Base-by-base conservation (phyloP, 2,113 vertebrate species). In the Asarcornis scutulata region DNA sequence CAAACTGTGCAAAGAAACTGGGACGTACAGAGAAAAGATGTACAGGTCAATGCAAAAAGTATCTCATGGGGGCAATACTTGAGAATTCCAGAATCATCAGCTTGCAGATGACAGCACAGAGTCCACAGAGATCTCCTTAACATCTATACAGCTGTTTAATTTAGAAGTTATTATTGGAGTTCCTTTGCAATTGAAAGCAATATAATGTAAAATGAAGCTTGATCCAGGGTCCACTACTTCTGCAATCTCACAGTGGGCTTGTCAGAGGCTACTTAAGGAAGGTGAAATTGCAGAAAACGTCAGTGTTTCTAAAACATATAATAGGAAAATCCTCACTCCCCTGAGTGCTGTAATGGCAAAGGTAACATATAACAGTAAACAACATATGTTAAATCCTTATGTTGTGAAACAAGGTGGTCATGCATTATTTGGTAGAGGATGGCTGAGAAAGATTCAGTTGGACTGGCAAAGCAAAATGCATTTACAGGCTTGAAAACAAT, bases 111-210 rank as follows among this genome's bases (percentile, higher is more conserved):
- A 91, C 96, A 96, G 88, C 92, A 91, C 3, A 18, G 58, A 60
- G 53, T 85, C 96, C 81, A 13, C 8, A 83, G 95, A 96, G 96
- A 89, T 94, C 92, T 89, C 26, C 44, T 86, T 95, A 96, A 79
- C 93, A 91, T 97, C 95, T 94, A 91, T 79, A 95, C 95, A 96
- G 96, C 94, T 97, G 96, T 95, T 96, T 96, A 96, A 96, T 97
- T 96, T 95, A 92, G 86, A 95, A 95, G 91, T 82, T 95, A 95
- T 82, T 97, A 88, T 93, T 91, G 95, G 23, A 92, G 69, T 87
- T 93, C 58, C 73, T 91, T 93, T 95, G 73, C 77, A 95, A 95
- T 73, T 89, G 58, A 89, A 95, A 95, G 74, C 52, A 91, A 73
- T 58, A 75, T 44, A 91, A 67, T 84, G 69, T 76, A 92, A 96